Conservation (phyloP, 1,140 invertebrate species). For the Magallana angulata region DNA sequence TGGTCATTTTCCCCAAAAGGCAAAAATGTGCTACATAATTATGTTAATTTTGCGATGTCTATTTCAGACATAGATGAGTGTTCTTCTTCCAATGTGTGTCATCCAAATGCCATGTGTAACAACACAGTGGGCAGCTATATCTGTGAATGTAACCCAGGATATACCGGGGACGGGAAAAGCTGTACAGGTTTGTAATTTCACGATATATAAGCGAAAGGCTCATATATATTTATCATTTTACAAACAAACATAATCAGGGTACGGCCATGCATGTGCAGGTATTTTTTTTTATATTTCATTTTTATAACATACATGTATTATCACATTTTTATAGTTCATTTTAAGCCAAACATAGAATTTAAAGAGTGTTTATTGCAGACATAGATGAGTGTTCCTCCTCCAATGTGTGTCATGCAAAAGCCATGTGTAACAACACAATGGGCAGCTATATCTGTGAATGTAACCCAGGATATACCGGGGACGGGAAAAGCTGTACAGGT, state of each 20-base stretch:
- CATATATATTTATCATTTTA: too few species aligned
- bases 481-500: not conserved
- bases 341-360: not conserved
- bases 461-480: slow-evolving; percentile 12
- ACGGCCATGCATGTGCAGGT: not conserved
- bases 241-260: too few species aligned
- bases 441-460: slow-evolving; percentile 48
- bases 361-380: not conserved
- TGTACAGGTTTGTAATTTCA: not conserved
- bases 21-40: not conserved
- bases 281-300: slow-evolving; percentile 5
- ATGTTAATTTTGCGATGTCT: slow-evolving; percentile 20
- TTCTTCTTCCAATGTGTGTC: slow-evolving; percentile 22
- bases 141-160: slow-evolving; percentile 46
- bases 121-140: slow-evolving; percentile 42
- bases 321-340: not conserved
- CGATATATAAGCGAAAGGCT: too few species aligned
- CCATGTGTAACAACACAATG: slow-evolving; percentile 35
- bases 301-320: not conserved
- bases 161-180: not conserved
- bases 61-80: slow-evolving; percentile 41
- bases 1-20: not conserved
- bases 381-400: slow-evolving; percentile 36
- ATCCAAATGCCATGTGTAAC: slow-evolving; percentile 18
- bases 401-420: slow-evolving; percentile 25